Base-by-base conservation (phyloP, 2,888 invertebrate species). In the Lasius platythorax region DNA sequence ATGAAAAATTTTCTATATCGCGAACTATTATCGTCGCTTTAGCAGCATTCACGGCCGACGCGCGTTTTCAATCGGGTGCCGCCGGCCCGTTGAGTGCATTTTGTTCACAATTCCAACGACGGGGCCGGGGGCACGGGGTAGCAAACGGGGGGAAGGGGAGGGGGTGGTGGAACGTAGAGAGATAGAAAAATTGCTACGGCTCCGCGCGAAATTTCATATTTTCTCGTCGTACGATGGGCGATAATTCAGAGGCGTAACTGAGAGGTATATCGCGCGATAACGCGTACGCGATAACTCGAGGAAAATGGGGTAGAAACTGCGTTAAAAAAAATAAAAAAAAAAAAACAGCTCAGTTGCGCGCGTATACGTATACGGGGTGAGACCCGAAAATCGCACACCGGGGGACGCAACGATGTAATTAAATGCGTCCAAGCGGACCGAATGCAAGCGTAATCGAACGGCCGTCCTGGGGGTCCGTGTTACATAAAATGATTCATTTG, bases 1-100 rank as follows among this genome's bases (percentile, higher is more conserved):
- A 90, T 90, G 89, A 90, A 90, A 90, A 88, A 85, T 89, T 90
- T 87, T 90, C 88, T 88, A 86, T 89, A 90, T 90, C 90, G 90
- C 87, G 33, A 82, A 85, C 89, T 84, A 90, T 87, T 90, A 90
- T 89, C 90, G 89, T 87, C 76, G 85, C 87, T 90, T 90, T 89
- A 85, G 85, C 86, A 78, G 87, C 85, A 88, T 89, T 88, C 86
- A 82, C 61, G 73, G 79, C 58, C 85, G 83, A 64, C 85, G 88
- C 87, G 89, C 87, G 85, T 90, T 90, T 90, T 90, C 90, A 90
- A 90, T 90, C 89, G 88, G 70, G 86, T 85, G 58, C 58, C 87
- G 90, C 90, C 87, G 88, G 85, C 90, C 73, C 85, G 89, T 87
- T 89, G 89, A 88, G 84, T 87, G 89, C 85, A 86, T 90, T 88